phyloP scores from a whole-genome alignment of 2,113 vertebrate genomes.

The Salvator merianae region DNA sequence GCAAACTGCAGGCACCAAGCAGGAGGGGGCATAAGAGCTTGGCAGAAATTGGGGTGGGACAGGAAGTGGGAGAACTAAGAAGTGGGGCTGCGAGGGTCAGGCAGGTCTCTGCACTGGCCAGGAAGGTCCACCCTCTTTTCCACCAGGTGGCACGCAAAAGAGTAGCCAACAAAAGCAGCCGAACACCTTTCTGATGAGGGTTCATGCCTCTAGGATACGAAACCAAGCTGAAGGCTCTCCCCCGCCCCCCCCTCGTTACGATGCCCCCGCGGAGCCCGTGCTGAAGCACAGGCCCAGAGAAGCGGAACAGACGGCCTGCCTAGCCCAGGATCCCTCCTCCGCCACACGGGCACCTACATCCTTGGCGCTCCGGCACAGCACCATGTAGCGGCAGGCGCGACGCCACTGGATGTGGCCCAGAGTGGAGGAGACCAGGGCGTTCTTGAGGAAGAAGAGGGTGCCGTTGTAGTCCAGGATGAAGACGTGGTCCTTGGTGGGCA shows the following conservation, averaged over 20 bases:
- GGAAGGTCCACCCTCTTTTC: no score
- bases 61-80: no score
- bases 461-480: slow-evolving; percentile 73
- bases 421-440: slow-evolving; percentile 63
- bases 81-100: no score
- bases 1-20: slow-evolving; percentile 59
- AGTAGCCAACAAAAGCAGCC: not conserved
- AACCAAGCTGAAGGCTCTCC: no score
- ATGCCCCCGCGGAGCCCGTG: no score
- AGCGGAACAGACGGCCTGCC: not conserved
- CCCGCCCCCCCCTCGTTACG: no score
- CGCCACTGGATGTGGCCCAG: slow-evolving; percentile 67
- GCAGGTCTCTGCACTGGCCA: not conserved
- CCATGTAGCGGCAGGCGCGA: slow-evolving; percentile 61
- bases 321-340: no score
- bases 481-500: slow-evolving; percentile 72
- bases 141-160: no score
- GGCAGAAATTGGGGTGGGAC: not conserved
- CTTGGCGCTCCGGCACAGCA: slow-evolving; percentile 69
- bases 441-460: slow-evolving; percentile 73
- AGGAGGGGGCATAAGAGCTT: not conserved
- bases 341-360: slow-evolving; percentile 56
- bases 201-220: no score
- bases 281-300: no score
- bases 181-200: no score